phyloP scores from a whole-genome alignment of 2,888 invertebrate species.

The Eupelmus urozonus region DNA sequence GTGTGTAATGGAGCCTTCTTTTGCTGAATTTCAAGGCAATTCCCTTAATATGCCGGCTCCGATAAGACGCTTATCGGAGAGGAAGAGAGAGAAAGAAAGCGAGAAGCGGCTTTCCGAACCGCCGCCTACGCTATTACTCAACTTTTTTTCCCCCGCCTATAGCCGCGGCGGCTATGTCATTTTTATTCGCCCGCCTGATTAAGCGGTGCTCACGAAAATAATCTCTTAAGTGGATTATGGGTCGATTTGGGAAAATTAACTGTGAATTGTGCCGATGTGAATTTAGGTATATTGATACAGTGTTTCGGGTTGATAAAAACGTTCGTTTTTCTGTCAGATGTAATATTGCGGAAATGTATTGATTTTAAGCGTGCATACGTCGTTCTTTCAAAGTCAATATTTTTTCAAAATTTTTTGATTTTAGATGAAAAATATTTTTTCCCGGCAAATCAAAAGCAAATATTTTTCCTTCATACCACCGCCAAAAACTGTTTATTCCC shows the following conservation, averaged over 20 bases:
- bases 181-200: slow-evolving; percentile 39
- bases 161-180: slow-evolving; percentile 20
- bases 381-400: no score
- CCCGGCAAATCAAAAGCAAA: no score
- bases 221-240: slow-evolving; percentile 53
- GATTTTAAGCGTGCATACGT: no score
- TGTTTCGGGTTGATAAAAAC: no score
- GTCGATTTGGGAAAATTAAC: slow-evolving; percentile 46
- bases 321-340: no score
- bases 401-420: no score
- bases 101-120: slow-evolving; percentile 42
- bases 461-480: no score
- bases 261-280: not conserved
- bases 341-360: no score
- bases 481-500: no score
- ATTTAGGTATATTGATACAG: not conserved
- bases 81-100: not conserved
- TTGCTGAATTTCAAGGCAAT: slow-evolving; percentile 52
- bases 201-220: slow-evolving; percentile 40
- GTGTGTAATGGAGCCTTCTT: slow-evolving; percentile 47
- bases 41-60: slow-evolving; percentile 55
- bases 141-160: not conserved
- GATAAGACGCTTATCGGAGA: slow-evolving; percentile 56
- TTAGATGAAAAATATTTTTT: no score
- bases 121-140: slow-evolving; percentile 29